Base-by-base conservation (phyloP, 2,888 invertebrate genomes). In the Aricia artaxerxes region DNA sequence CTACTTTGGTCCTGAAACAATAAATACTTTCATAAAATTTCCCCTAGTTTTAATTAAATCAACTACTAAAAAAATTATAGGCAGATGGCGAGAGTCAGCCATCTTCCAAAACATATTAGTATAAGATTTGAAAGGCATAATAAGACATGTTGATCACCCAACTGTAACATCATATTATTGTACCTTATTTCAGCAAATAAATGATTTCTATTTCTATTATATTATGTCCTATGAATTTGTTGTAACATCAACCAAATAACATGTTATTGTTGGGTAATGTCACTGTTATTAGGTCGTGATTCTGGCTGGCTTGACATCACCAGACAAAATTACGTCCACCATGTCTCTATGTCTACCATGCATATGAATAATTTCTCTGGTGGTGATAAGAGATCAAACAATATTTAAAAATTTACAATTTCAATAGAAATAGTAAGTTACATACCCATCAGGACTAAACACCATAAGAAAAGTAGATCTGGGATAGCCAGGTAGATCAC, bases 361-460 rank as follows among this genome's bases (percentile, higher is more conserved):
- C 57, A 57, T 57, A 49, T 57, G 4, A 57, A 57, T 57, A 16
- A 57, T 57, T 53, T 57, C 57, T 57, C 4, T 57, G 11, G 57
- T 57, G 57, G 57, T 57, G 57, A 16, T 16, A 57, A 11, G 4
- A 57, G 57, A 57, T 4, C 57, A 57, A 57, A 4, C 57, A 57
- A 57, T 57, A 13, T 57, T 57, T 57, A 16, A 13, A 57, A 57
- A 57, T 57, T 13, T 16, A 57, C 13, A 57, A 57, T 44, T 73
- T 78, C 35, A 79, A 73, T 76, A 78, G 24, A 78, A 79, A 60
- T 79, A 73, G 75, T 79, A 24, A 60, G 79, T 69, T 69, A 90
- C 95, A 94, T 92, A 97, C 97, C 97, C 97, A 95, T 98, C 97
- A 80, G 97, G 97, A 95, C 98, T 98, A 87, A 98, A 98, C 81